Percentiles rank a stretch among this genome's conserved stretches.
These are phyloP conservation scores for Gymnoscelis rufifasciata DNA, from an alignment of 2,888 invertebrate genomes.

Conservation along the genomic window DNA sequence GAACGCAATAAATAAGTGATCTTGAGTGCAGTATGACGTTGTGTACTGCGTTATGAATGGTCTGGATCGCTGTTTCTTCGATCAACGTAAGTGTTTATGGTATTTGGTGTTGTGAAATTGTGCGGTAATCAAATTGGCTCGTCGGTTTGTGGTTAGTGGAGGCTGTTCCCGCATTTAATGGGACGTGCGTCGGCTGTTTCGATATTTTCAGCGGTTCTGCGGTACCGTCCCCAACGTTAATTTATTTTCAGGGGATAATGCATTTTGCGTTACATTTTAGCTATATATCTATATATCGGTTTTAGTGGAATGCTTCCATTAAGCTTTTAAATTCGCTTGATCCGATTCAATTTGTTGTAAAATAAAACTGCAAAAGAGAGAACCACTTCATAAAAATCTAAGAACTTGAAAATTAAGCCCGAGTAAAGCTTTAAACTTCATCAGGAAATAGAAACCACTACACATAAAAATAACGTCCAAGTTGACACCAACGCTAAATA, in stretches of 20 bases:
- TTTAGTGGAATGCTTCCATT: slow-evolving; percentile 1
- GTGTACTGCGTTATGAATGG: slow-evolving; percentile 75
- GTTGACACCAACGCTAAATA: slow-evolving; percentile 7
- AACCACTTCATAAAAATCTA: too few species aligned
- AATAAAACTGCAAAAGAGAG: too few species aligned
- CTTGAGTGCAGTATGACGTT: slow-evolving; percentile 74
- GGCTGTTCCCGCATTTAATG: slow-evolving; percentile 55
- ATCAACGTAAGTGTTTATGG: slow-evolving; percentile 72
- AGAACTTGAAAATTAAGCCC: neutral
- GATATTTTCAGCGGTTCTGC: slow-evolving; percentile 50
- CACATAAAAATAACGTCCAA: slow-evolving; percentile 1
- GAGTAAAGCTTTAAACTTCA: neutral
- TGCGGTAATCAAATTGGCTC: slow-evolving; percentile 47
- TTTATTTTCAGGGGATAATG: slow-evolving; percentile 35
- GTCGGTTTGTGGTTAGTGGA: slow-evolving; percentile 55
- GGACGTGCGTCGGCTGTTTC: slow-evolving; percentile 49
- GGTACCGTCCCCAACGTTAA: slow-evolving; percentile 35
- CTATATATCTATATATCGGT: slow-evolving; percentile 12
- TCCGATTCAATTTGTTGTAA: neutral
- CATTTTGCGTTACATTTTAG: slow-evolving; percentile 24
- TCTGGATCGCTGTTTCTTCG: slow-evolving; percentile 78
- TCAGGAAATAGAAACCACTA: neutral
- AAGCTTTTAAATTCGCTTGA: neutral
- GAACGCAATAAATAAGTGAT: slow-evolving; percentile 57
- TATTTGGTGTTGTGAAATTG: slow-evolving; percentile 44